These are phyloP conservation scores for Coccyzus lansbergi DNA, from an alignment of 2,797 vertebrate genomes.

Conservation along the genomic window DNA sequence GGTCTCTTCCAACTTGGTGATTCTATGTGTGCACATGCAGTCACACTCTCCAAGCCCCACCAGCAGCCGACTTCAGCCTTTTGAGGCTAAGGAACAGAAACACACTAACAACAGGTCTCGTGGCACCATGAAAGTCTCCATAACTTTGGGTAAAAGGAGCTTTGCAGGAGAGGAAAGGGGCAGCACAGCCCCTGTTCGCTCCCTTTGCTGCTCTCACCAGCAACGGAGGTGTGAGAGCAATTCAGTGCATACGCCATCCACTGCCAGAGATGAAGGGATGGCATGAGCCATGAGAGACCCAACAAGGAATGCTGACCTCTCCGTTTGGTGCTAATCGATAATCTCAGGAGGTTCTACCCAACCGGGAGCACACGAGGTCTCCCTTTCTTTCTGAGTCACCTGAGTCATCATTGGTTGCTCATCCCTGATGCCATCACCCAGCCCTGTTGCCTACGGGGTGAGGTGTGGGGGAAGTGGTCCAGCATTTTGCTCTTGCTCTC, in stretches of 20 bases:
- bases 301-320: background rate
- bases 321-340: background rate
- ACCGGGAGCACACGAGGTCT: background rate
- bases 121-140: background rate
- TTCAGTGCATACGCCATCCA: accelerated
- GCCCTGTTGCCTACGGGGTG: accelerated
- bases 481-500: background rate
- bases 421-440: background rate
- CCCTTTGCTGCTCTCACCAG: background rate
- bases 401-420: background rate
- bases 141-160: background rate
- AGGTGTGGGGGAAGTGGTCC: background rate
- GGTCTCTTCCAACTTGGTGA: too few relatives aligned
- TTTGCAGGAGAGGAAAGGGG: background rate
- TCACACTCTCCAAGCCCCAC: background rate
- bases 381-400: background rate
- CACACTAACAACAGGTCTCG: accelerated
- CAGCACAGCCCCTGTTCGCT: accelerated
- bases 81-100: background rate
- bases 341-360: background rate
- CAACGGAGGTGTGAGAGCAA: background rate
- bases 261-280: background rate
- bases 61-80: background rate
- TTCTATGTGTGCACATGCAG: accelerated
- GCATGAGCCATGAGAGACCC: background rate